phyloP scores from a whole-genome alignment of 2,888 invertebrate species.

The Leptopilina syphax region DNA sequence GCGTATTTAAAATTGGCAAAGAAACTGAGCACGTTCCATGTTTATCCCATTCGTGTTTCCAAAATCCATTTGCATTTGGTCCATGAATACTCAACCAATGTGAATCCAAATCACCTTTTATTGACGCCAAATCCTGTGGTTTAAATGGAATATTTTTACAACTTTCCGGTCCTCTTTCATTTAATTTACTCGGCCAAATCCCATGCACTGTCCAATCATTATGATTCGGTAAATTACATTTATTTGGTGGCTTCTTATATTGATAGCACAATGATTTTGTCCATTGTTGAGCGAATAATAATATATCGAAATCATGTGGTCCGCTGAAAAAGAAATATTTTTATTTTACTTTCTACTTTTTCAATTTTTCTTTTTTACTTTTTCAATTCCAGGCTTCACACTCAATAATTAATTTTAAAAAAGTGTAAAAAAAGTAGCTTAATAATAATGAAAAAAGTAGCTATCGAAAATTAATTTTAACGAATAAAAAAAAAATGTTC shows the following conservation, averaged over 20 bases:
- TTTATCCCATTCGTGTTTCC: slow-evolving; percentile 88
- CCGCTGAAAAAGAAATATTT: slow-evolving; percentile 31
- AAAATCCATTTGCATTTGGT: slow-evolving; percentile 79
- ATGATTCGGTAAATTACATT: slow-evolving; percentile 82
- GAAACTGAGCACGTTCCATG: slow-evolving; percentile 86
- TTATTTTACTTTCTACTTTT: not conserved
- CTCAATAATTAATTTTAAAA: no score
- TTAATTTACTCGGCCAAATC: slow-evolving; percentile 82
- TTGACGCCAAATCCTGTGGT: slow-evolving; percentile 77
- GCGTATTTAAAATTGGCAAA: slow-evolving; percentile 79
- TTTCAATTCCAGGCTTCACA: no score
- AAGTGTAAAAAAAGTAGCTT: no score
- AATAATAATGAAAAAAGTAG: no score
- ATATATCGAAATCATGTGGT: slow-evolving; percentile 35
- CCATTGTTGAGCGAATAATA: slow-evolving; percentile 88
- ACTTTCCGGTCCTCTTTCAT: slow-evolving; percentile 79
- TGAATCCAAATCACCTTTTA: slow-evolving; percentile 84
- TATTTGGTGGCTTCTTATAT: slow-evolving; percentile 81
- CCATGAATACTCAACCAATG: slow-evolving; percentile 61
- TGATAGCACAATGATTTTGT: slow-evolving; percentile 83
- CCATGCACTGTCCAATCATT: slow-evolving; percentile 86
- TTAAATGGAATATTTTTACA: slow-evolving; percentile 85
- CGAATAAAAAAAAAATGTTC: no score
- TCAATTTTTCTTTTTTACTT: no score
- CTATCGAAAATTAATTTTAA: no score